Evolutionary conservation across 2,888 invertebrate species (phyloP).

Genomic region (Odontocolon sp.): DNA sequence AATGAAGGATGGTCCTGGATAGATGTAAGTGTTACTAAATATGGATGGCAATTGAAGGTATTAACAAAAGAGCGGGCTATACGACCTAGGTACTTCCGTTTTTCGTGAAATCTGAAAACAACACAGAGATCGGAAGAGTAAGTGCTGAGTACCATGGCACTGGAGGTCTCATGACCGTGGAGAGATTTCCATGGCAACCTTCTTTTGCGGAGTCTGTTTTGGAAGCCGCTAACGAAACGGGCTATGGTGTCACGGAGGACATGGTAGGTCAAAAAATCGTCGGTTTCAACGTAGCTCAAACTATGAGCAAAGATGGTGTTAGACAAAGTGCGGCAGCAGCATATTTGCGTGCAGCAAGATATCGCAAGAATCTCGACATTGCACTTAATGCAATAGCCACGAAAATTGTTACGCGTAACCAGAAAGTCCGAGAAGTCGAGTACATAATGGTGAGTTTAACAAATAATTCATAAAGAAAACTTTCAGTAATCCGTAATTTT

Average conservation of each 20-base stretch:
- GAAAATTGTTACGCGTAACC: conserved; percentile 82
- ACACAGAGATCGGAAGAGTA: conserved; percentile 84
- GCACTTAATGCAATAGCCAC: conserved; percentile 84
- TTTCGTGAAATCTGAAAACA: conserved; percentile 86
- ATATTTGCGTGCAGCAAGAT: conserved; percentile 83
- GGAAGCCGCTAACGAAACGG: conserved; percentile 84
- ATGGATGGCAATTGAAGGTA: neutral
- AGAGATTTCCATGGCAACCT: conserved; percentile 85
- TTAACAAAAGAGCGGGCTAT: neutral
- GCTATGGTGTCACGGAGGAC: conserved; percentile 84
- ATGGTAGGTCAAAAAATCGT: conserved; percentile 84
- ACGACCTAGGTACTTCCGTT: conserved; percentile 84
- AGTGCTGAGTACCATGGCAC: conserved; percentile 83
- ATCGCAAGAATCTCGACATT: conserved; percentile 84
- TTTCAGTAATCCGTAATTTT: neutral
- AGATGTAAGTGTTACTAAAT: conserved; percentile 78
- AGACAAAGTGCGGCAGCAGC: conserved; percentile 84
- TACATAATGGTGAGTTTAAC: conserved; percentile 79
- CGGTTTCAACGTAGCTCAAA: conserved; percentile 86
- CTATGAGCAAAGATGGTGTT: conserved; percentile 84
- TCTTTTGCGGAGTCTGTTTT: conserved; percentile 84
- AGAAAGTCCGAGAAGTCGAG: conserved; percentile 83
- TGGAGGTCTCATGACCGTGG: conserved; percentile 84
- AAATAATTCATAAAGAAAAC: conserved; percentile 66
- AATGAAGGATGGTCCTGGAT: conserved; percentile 89